Base-by-base conservation (phyloP, 2,888 invertebrate species). In the Microctonus hyperodae region DNA sequence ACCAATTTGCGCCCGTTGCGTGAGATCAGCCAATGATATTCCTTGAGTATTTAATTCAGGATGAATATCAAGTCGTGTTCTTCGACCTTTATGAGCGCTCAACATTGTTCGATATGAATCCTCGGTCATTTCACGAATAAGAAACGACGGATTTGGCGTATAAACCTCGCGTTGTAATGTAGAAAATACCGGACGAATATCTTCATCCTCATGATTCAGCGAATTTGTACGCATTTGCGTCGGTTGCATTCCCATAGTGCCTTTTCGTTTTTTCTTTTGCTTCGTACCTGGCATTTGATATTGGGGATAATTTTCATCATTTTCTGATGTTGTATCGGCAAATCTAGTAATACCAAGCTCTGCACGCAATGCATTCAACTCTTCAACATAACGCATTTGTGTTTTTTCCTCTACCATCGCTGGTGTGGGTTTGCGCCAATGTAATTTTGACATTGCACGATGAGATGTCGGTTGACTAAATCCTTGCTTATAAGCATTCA, bases 31-130 rank as follows among this genome's bases (percentile, higher is more conserved):
- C 62, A 95, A 83, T 9, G 90, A 90, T 73, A 95, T 91, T 58
- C 91, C 92, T 74, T 89, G 88, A 13, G 91, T 92, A 76, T 92
- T 91, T 61, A 94, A 86, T 81, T 94, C 93, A 20, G 92, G 90
- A 79, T 92, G 90, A 76, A 88, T 91, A 83, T 91, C 90, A 79
- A 89, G 88, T 67, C 90, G 89, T 48, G 89, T 84, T 82, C 92
- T 89, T 72, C 92, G 86, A 68, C 89, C 87, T 78, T 91, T 91
- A 79, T 94, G 94, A 55, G 89, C 87, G 35, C 88, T 83, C 23
- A 95, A 81, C 83, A 94, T 89, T 77, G 89, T 88, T 72, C 88
- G 89, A 74, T 92, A 89, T 65, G 88, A 87, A 64, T 91, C 90
- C 73, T 93, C 88, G 9, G 85, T 88, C 20, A 88, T 83, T 72